A percentile compares a stretch with the other conserved stretches of the same genome.
These are phyloP conservation scores for Dicrostonyx torquatus DNA, from an alignment of 2,797 vertebrate species.

Conservation along the genomic window DNA sequence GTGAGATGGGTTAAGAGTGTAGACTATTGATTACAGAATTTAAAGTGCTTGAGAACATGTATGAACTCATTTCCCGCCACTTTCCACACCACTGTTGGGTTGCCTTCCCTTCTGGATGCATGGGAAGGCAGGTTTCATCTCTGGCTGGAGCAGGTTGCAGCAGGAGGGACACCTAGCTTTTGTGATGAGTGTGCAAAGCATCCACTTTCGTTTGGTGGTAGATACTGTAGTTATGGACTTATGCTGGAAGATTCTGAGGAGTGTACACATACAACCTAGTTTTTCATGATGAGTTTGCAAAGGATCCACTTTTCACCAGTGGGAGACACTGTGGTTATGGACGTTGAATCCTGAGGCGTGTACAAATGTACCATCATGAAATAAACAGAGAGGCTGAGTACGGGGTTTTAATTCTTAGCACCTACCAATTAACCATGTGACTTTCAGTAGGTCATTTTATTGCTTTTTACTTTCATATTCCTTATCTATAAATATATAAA, in stretches of 20 bases:
- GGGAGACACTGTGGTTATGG: background rate
- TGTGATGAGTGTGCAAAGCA: background rate
- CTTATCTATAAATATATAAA: background rate
- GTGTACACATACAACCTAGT: background rate
- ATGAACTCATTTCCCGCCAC: background rate
- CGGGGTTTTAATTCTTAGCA: background rate
- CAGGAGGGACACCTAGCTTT: background rate
- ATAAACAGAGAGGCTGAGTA: background rate
- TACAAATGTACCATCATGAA: background rate
- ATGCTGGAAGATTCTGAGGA: background rate
- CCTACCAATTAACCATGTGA: background rate
- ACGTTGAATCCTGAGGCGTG: background rate
- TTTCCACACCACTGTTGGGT: background rate
- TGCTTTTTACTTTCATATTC: background rate
- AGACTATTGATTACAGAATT: background rate
- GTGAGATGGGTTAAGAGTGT: background rate
- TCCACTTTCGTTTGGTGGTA: background rate
- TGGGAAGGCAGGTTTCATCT: background rate
- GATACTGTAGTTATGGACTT: background rate
- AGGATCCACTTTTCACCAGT: background rate
- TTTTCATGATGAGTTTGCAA: background rate
- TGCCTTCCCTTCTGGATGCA: background rate
- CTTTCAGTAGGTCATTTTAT: background rate
- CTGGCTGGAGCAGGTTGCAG: background rate
- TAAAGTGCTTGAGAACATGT: background rate